Percentiles rank a stretch among this genome's conserved stretches.
phyloP scores from a whole-genome alignment of 2,888 invertebrate species.

The Hypena proboscidalis region DNA sequence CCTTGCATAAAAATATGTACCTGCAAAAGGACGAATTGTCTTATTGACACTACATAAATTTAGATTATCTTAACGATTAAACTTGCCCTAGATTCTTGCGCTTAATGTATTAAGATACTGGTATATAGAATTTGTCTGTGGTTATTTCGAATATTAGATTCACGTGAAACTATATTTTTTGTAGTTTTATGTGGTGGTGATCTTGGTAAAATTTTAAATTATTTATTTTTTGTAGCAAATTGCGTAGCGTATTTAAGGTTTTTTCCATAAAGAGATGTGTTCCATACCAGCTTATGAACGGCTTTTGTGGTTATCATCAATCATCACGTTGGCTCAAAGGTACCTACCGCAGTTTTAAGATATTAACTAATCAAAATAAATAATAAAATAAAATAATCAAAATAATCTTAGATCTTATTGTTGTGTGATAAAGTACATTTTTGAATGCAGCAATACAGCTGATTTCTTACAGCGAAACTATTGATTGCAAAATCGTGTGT shows the following conservation, averaged over 20 bases:
- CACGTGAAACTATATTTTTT: not conserved
- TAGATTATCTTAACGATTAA: conserved; percentile 11
- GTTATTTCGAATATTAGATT: not conserved
- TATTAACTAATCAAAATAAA: too few relatives aligned
- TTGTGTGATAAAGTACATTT: too few relatives aligned
- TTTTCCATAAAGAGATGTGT: conserved; percentile 1
- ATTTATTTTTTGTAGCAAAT: conserved; percentile 1
- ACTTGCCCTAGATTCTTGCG: conserved; percentile 17
- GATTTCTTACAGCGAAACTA: too few relatives aligned
- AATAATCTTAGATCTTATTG: too few relatives aligned
- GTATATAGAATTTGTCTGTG: not conserved
- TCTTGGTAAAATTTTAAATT: not conserved
- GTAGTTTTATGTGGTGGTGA: not conserved
- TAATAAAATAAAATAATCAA: too few relatives aligned
- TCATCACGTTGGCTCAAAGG: not conserved
- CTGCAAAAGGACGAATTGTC: conserved; percentile 19
- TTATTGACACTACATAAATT: conserved; percentile 19
- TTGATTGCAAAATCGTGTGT: too few relatives aligned
- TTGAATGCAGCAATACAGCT: too few relatives aligned
- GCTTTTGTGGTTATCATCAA: not conserved
- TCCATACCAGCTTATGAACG: not conserved
- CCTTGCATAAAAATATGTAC: too few relatives aligned
- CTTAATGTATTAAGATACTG: not conserved
- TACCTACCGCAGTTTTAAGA: not conserved
- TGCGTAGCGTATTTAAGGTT: conserved; percentile 1